Percentiles rank a stretch among this genome's conserved stretches.
These are phyloP conservation scores for Condylostylus longicornis DNA, from an alignment of 1,140 invertebrate genomes.

Conservation along the genomic window DNA sequence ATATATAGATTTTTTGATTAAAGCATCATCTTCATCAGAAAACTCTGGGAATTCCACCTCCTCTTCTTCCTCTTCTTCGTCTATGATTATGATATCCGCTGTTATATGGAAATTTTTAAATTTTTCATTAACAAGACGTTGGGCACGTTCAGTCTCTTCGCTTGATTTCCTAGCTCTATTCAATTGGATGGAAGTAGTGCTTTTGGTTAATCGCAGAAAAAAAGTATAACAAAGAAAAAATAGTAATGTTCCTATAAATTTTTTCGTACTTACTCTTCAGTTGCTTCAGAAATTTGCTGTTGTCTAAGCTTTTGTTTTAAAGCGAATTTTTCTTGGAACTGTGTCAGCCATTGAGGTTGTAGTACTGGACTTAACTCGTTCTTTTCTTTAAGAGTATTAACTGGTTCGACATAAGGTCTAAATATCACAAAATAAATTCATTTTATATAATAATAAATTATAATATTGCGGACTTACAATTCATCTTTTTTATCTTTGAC, in stretches of 20 bases:
- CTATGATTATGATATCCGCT: conserved; percentile 6
- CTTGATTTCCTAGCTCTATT: no score
- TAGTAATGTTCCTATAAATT: no score
- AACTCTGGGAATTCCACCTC: conserved; percentile 35
- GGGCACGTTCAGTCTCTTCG: no score
- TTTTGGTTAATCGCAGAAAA: no score
- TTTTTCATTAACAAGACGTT: no score
- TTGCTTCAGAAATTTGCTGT: no score
- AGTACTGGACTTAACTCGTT: conserved; percentile 6
- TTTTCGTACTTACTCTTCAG: no score
- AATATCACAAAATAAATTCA: neutral
- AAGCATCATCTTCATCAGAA: conserved; percentile 35
- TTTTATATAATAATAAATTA: neutral
- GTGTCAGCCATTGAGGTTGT: conserved; percentile 9
- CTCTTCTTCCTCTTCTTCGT: conserved; percentile 20
- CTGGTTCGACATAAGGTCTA: conserved; percentile 10
- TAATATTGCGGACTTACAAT: conserved; percentile 1
- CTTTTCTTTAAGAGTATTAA: conserved; percentile 10
- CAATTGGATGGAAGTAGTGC: no score
- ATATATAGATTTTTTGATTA: conserved; percentile 35
- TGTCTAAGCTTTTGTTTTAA: no score
- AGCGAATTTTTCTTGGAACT: no score
- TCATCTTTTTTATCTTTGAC: neutral
- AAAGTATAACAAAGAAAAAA: no score
- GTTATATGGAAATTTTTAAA: conserved; percentile 5